Evolutionary conservation across 30 jellyfish, hydroid and myxozoan genomes (phyloP).

Genomic region (Aurelia sp.): DNA sequence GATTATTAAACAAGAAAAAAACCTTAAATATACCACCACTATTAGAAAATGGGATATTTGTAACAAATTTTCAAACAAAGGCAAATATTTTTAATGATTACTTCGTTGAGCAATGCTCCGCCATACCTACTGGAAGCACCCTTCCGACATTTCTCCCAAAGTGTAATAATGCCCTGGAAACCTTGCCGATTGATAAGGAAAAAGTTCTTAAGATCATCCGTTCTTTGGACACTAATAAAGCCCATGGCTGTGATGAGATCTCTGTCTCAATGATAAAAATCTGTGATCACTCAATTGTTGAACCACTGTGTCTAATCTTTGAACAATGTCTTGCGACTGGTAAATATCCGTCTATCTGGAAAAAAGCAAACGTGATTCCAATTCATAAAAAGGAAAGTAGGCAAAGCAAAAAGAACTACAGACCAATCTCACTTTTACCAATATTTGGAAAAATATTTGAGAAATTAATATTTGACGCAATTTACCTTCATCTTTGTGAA

Average conservation of each 20-base stretch:
- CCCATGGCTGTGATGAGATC: not conserved
- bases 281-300: not conserved
- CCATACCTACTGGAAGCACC: not conserved
- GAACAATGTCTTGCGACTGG: constrained; percentile 4
- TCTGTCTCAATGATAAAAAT: not conserved
- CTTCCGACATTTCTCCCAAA: not conserved
- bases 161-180: not conserved
- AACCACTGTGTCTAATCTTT: not conserved
- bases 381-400: no score
- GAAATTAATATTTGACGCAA: no score
- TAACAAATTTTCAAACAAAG: no score
- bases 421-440: not conserved
- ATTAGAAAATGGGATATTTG: no score
- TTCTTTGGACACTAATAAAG: not conserved
- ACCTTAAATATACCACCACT: no score
- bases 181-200: not conserved
- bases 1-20: no score
- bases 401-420: no score
- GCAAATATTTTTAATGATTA: not conserved
- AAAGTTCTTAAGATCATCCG: not conserved
- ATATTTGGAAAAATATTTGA: not conserved
- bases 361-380: no score
- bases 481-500: no score
- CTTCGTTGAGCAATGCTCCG: not conserved
- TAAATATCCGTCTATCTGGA: not conserved